Base-by-base conservation (phyloP, 2,888 invertebrate genomes). In the Diplolepis rosae region DNA sequence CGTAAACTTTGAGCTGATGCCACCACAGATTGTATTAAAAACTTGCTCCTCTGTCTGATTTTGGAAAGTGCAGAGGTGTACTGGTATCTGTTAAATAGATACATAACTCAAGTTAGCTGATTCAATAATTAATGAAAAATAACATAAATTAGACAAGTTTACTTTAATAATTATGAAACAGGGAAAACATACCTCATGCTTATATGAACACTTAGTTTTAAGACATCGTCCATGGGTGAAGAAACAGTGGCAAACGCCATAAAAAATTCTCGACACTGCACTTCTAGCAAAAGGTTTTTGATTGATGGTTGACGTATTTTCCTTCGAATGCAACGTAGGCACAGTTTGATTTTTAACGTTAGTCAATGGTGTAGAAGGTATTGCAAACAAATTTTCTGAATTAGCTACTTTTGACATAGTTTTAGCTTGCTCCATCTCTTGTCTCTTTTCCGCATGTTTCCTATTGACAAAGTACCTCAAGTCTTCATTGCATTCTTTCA, bases 81-180 rank as follows among this genome's bases (percentile, higher is more conserved):
- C n/a, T 61, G 61, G 61, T 35, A 61, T 61, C 61, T 61, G 24
- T 54, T 4, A 61, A 22, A 61, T 6, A 39, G 24, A 39, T 13
- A 39, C n/a, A 28, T 4, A 28, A 48, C n/a, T n/a, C n/a, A n/a
- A n/a, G n/a, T n/a, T n/a, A n/a, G n/a, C n/a, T n/a, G n/a, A n/a
- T n/a, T n/a, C n/a, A n/a, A n/a, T n/a, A n/a, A n/a, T n/a, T n/a
- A n/a, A n/a, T n/a, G n/a, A n/a, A n/a, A n/a, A n/a, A n/a, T n/a
- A n/a, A n/a, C n/a, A n/a, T n/a, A n/a, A n/a, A n/a, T 39, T 39
- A 39, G n/a, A 11, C 39, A 39, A 39, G 39, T 6, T 5, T n/a
- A 1, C 6, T n/a, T n/a, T 39, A n/a, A n/a, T 4, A 1, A n/a
- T 45, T 45, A 18, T 48, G 4, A 22, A 48, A 22, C 18, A 9